Conservation (phyloP, 2,797 vertebrate species). For the Dendrocincla fuliginosa region DNA sequence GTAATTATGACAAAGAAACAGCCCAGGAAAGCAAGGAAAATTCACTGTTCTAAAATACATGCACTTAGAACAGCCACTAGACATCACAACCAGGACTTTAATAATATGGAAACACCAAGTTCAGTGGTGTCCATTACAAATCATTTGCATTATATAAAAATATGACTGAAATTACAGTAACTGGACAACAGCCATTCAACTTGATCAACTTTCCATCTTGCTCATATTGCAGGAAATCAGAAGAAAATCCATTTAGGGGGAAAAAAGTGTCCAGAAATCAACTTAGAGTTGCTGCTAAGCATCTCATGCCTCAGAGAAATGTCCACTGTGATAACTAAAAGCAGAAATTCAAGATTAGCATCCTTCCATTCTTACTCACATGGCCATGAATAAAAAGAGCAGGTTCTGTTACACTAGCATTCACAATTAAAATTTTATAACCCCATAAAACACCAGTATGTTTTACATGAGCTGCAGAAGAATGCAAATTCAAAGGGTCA, state of each 20-base stretch:
- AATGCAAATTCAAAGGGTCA: constrained; percentile 51
- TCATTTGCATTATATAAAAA: constrained; percentile 47
- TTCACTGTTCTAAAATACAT: constrained; percentile 53
- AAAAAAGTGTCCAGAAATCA: constrained; percentile 25
- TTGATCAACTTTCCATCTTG: constrained; percentile 33
- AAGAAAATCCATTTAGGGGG: constrained; percentile 1
- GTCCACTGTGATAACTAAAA: constrained; percentile 34
- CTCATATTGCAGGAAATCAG: constrained; percentile 16
- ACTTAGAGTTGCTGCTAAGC: constrained; percentile 1
- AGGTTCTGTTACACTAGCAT: constrained; percentile 6
- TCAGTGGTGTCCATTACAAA: constrained; percentile 30
- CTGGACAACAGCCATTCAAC: constrained; percentile 40
- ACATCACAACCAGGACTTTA: constrained; percentile 43
- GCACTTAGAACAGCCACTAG: constrained; percentile 54
- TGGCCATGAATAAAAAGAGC: constrained; percentile 20
- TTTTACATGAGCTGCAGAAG: constrained; percentile 36
- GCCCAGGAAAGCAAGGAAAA: constrained; percentile 22
- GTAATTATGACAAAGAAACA: constrained; percentile 22
- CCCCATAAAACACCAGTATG: constrained; percentile 33
- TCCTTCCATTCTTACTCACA: constrained; percentile 15
- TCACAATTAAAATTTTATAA: constrained; percentile 53
- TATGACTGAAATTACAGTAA: constrained; percentile 35
- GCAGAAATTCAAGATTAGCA: constrained; percentile 31
- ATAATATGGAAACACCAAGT: constrained; percentile 55
- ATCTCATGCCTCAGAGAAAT: constrained; percentile 8